phyloP scores from a whole-genome alignment of 2,888 invertebrate genomes.

The Nephrocerus scutellatus region DNA sequence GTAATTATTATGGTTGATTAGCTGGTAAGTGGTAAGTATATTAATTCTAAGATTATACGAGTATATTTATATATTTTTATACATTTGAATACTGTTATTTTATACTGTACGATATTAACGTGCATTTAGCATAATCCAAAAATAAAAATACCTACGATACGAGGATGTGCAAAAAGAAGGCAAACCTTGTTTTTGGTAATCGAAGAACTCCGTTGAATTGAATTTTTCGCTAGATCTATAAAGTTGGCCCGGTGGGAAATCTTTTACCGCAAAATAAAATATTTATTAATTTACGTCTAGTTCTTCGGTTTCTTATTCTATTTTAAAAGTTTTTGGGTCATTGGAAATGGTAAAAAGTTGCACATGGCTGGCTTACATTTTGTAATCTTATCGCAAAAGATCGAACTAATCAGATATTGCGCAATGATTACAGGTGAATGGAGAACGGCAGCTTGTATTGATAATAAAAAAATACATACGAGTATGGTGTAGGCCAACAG shows the following conservation, averaged over 20 bases:
- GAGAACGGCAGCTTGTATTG: not conserved
- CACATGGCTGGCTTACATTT: constrained; percentile 17
- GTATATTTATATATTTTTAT: too few relatives aligned
- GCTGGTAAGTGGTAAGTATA: too few relatives aligned
- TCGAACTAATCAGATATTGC: constrained; percentile 29
- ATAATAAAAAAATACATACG: not conserved
- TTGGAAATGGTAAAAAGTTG: constrained; percentile 25
- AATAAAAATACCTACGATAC: constrained; percentile 9
- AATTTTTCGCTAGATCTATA: constrained; percentile 59
- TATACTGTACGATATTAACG: too few relatives aligned
- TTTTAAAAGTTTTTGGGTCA: constrained; percentile 2
- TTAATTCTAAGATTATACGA: too few relatives aligned
- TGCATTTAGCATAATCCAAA: constrained; percentile 11
- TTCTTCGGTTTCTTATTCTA: constrained; percentile 9
- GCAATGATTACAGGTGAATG: constrained; percentile 24
- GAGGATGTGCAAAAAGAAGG: constrained; percentile 20
- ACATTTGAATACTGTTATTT: too few relatives aligned
- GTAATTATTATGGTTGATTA: too few relatives aligned
- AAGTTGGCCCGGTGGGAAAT: constrained; percentile 52
- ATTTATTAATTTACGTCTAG: constrained; percentile 5
- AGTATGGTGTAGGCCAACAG: not conserved
- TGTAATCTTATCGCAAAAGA: constrained; percentile 36
- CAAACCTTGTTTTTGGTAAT: constrained; percentile 47
- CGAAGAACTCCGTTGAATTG: constrained; percentile 56
- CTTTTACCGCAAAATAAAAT: too few relatives aligned